Conservation (phyloP, 2,113 vertebrate genomes). For the Chaetops frenatus region DNA sequence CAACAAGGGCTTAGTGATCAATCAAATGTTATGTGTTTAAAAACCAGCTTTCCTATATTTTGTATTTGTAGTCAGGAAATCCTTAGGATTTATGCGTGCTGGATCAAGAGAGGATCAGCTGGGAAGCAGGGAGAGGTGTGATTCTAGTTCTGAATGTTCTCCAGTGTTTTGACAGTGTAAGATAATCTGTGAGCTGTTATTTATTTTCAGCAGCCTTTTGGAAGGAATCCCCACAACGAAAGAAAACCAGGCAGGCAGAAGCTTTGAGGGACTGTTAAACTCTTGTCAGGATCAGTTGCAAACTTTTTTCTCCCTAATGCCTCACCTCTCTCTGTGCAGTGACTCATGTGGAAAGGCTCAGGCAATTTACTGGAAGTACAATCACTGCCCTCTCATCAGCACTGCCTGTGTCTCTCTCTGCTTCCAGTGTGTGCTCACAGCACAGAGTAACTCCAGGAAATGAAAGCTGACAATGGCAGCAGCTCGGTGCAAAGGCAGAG, state of each 20-base stretch:
- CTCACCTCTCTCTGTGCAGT: neutral
- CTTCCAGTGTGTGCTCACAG: neutral
- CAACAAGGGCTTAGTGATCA: neutral
- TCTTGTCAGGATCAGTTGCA: neutral
- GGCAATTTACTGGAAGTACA: neutral
- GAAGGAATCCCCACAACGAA: neutral
- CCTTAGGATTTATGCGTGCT: neutral
- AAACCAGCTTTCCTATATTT: neutral
- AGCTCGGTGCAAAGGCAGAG: neutral
- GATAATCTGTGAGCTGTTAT: neutral
- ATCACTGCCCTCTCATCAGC: neutral
- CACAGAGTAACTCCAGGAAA: neutral
- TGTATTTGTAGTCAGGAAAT: neutral
- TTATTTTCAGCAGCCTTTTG: neutral
- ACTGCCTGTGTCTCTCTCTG: neutral
- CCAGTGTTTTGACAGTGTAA: neutral
- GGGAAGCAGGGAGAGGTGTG: neutral
- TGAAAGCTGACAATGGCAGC: neutral
- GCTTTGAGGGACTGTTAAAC: neutral
- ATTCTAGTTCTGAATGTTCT: neutral
- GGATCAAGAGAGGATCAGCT: neutral
- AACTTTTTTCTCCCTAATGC: neutral
- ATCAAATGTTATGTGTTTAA: neutral
- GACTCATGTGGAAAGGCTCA: neutral
- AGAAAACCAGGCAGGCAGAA: neutral